Evolutionary conservation across 2,888 invertebrate genomes (phyloP).

Genomic region (Drosophila recens): DNA sequence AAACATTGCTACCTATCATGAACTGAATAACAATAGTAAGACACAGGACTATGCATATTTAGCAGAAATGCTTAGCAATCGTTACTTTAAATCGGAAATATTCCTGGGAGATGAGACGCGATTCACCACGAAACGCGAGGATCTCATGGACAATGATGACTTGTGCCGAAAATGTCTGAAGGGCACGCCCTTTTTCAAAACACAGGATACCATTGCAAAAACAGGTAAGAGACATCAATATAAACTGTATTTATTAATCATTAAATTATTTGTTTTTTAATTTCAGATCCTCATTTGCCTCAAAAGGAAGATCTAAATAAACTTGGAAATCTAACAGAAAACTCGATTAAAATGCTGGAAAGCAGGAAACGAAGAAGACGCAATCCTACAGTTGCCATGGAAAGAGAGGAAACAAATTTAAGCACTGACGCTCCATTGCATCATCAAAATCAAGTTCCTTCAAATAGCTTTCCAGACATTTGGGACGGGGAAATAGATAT

Average conservation of each 20-base stretch:
- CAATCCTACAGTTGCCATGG: constrained; percentile 76
- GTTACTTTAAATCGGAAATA: constrained; percentile 88
- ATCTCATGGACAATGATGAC: constrained; percentile 72
- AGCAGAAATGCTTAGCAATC: constrained; percentile 93
- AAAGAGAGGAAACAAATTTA: constrained; percentile 55
- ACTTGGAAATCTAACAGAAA: constrained; percentile 79
- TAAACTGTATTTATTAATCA: neutral
- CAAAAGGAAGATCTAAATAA: constrained; percentile 79
- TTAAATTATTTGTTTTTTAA: neutral
- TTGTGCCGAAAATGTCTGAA: constrained; percentile 81
- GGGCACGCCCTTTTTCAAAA: constrained; percentile 66
- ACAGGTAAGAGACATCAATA: constrained; percentile 16
- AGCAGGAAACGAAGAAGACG: constrained; percentile 69
- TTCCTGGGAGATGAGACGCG: constrained; percentile 90
- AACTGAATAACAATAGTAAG: constrained; percentile 89
- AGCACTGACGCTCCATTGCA: constrained; percentile 15
- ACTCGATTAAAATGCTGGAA: constrained; percentile 80
- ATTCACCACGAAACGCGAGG: constrained; percentile 73
- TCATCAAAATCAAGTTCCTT: constrained; percentile 17
- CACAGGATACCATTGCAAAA: constrained; percentile 23
- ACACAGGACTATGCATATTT: constrained; percentile 90
- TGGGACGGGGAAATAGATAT: constrained; percentile 91
- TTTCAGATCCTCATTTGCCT: constrained; percentile 43
- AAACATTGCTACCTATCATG: constrained; percentile 90
- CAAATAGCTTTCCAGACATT: constrained; percentile 80